These are phyloP conservation scores for Actenoides hombroni DNA, from an alignment of 2,113 vertebrate genomes.

Conservation along the genomic window DNA sequence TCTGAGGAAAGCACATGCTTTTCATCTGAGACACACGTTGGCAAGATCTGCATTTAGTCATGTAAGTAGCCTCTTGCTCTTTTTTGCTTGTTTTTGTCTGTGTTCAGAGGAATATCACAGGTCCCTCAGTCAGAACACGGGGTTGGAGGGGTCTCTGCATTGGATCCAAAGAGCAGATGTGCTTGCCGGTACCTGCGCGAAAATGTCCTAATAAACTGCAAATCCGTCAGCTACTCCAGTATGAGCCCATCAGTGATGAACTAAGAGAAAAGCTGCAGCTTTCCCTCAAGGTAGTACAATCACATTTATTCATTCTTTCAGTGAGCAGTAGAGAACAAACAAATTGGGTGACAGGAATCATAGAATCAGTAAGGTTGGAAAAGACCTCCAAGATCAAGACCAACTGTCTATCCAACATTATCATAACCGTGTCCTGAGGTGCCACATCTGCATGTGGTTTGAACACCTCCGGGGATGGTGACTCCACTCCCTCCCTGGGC, in stretches of 20 bases:
- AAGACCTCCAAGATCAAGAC: too few species aligned
- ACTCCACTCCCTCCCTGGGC: too few species aligned
- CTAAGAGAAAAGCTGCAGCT: slow-evolving; percentile 76
- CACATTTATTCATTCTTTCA: not conserved
- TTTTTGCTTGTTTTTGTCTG: not conserved
- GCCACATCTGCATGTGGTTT: too few species aligned
- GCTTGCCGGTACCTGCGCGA: not conserved
- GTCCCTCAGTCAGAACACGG: slow-evolving; percentile 55
- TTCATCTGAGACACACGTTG: not conserved
- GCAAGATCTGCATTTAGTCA: not conserved
- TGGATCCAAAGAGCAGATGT: not conserved
- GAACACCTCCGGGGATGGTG: too few species aligned
- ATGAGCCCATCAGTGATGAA: slow-evolving; percentile 67
- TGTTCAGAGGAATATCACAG: slow-evolving; percentile 72
- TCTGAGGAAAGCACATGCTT: not conserved
- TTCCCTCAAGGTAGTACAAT: slow-evolving; percentile 80
- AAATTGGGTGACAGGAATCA: not conserved
- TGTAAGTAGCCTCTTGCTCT: not conserved
- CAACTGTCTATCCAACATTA: too few species aligned
- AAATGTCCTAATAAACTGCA: slow-evolving; percentile 83
- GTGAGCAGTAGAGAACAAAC: not conserved
- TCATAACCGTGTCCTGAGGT: too few species aligned
- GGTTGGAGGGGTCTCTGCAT: slow-evolving; percentile 72
- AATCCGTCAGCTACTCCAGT: slow-evolving; percentile 82
- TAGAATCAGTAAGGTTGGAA: too few species aligned